phyloP scores from a whole-genome alignment of 1,140 invertebrate species.

The Protaetia brevitarsis region DNA sequence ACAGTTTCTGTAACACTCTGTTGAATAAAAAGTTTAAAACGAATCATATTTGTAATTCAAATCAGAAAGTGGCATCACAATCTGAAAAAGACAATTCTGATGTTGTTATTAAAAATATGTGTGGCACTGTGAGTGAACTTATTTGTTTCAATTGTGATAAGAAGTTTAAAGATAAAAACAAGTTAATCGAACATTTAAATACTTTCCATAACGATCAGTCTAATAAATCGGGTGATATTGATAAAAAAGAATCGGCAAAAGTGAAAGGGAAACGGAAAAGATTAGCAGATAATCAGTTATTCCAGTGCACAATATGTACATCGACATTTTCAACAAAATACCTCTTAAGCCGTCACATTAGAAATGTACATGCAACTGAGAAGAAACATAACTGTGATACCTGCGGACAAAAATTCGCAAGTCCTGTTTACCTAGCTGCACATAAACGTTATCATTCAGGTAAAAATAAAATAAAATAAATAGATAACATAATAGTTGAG shows the following conservation, averaged over 20 bases:
- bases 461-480: too few relatives aligned
- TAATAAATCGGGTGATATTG: too few relatives aligned
- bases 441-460: conserved; percentile 66
- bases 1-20: neutral
- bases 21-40: conserved; percentile 10
- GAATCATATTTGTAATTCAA: neutral
- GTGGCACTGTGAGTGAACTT: neutral
- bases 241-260: neutral
- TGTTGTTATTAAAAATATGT: neutral
- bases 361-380: conserved; percentile 56
- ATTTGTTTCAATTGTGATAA: conserved; percentile 27
- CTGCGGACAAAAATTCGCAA: conserved; percentile 72
- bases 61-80: neutral
- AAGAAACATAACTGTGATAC: conserved; percentile 63
- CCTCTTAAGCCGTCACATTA: conserved; percentile 33
- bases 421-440: conserved; percentile 63
- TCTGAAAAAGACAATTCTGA: conserved; percentile 19
- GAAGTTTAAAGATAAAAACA: conserved; percentile 6
- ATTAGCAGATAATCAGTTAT: neutral
- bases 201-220: neutral
- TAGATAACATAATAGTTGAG: too few relatives aligned
- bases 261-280: neutral
- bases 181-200: neutral
- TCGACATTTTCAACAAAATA: conserved; percentile 34
- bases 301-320: conserved; percentile 31